Evolutionary conservation across 2,113 vertebrate species (phyloP), one percentile per base, ranked within the genome.

Genomic region (Oncorhynchus tshawytscha): DNA sequence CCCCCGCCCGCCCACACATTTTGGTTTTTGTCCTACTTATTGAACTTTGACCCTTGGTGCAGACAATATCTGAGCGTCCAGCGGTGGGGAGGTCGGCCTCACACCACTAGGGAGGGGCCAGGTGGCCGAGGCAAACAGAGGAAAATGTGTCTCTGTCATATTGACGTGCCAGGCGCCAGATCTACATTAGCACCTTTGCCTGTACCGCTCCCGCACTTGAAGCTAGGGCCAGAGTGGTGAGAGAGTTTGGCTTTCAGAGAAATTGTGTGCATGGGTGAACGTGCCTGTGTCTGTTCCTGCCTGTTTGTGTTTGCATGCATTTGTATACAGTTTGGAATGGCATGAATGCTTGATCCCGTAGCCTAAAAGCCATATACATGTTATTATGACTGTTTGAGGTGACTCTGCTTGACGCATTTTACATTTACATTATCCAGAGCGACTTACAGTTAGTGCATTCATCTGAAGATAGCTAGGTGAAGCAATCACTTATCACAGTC

Each of bases 141-240:
- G 75, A 75, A 51, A 77, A 80, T 86, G 76, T 49, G 74, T 83
- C 66, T 80, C 66, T 73, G 75, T 84, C 78, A 84, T 59, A 29
- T 70, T 76, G 78, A 76, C 75, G 74, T 54, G 73, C 72, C 39
- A 49, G 76, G 65, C 3, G 45, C 69, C 62, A 59, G 71, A 29
- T 66, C 70, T 48, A 4, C 22, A 16, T 16, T 5, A 54, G 51
- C 51, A 1, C 25, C 74, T 45, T 15, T 57, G 51, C 9, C 11
- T 16, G 25, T 54, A 62, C n/a, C 5, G 8, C 20, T 9, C 59
- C 18, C 9, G 13, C 59, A 24, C 59, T 2, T 13, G 59, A n/a
- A n/a, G 20, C 59, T 51, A 51, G 51, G 51, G 51, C 51, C 51
- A 18, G 51, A 22, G 59, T 62, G 59, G 20, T n/a, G 59, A 62